Evolutionary conservation across 2,113 vertebrate genomes (phyloP), one percentile per base, ranked within the genome.

Genomic region (Ginglymostoma cirratum): DNA sequence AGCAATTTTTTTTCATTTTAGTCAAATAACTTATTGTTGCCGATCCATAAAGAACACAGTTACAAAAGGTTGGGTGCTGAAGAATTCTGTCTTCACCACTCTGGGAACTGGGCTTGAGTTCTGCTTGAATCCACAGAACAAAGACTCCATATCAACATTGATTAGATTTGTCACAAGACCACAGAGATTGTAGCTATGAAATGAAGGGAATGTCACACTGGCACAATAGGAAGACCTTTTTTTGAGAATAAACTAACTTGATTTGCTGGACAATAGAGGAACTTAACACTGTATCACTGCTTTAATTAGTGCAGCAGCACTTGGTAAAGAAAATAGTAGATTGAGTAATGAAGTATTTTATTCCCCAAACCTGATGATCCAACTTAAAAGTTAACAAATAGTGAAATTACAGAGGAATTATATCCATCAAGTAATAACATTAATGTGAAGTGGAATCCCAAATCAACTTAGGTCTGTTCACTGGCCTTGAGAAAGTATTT

Each of bases 401-500:
- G 24, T 69, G 38, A 19, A 67, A 19, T 94, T 94, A 38, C 34
- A 23, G n/a, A 69, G 65, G 92, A 69, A 94, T 42, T 69, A 45
- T 7, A 27, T 38, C 23, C 45, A 45, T 15, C 2, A 12, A 95
- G 27, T 72, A 30, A 92, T 92, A 42, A 92, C 55, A 38, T 89
- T 92, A 70, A 72, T 48, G 24, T 95, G n/a, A 94, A 94, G 23
- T 69, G 45, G 65, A 15, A 70, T 95, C 69, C 42, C 65, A 48
- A 70, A 70, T 70, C 66, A 94, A 94, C 45, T 94, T 66, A 94
- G 38, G 38, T 38, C n/a, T 45, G 42, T 94, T 23, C 38, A 94
- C 42, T 94, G 70, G 5, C 93, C 69, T 94, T 94, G 66, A 94
- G 70, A 70, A 94, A 70, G 42, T 17, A 95, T 48, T 95, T 72